phyloP scores from a whole-genome alignment of 2,797 vertebrate genomes.

The Syncerus caffer region DNA sequence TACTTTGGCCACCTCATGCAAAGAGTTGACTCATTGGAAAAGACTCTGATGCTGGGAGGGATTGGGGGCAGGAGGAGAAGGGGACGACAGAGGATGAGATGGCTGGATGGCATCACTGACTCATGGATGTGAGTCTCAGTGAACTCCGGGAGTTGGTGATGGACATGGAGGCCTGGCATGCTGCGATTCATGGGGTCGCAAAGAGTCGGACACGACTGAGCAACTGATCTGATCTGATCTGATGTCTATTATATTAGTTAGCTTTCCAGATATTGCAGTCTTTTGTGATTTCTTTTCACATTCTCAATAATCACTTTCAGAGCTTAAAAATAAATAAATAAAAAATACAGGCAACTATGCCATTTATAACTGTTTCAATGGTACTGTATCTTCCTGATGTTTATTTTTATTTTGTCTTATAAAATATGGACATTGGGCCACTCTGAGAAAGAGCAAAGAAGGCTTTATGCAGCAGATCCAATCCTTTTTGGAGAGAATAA shows the following conservation, averaged over 20 bases:
- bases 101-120: too few relatives aligned
- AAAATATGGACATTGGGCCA: neutral
- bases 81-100: too few relatives aligned
- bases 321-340: neutral
- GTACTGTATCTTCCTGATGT: neutral
- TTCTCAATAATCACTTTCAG: constrained; percentile 15
- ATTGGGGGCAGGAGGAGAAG: too few relatives aligned
- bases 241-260: neutral
- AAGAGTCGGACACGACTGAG: too few relatives aligned
- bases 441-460: constrained; percentile 14
- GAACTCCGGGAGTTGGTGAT: too few relatives aligned
- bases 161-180: too few relatives aligned
- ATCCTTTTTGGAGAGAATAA: neutral
- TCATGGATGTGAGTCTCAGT: too few relatives aligned
- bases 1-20: too few relatives aligned
- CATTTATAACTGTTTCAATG: neutral
- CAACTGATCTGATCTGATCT: too few relatives aligned
- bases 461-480: neutral
- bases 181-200: too few relatives aligned
- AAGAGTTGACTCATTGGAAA: too few relatives aligned
- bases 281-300: constrained; percentile 41
- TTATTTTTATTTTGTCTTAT: constrained; percentile 14
- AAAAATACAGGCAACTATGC: neutral
- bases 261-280: neutral
- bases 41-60: too few relatives aligned